These are phyloP conservation scores for Drosophila asahinai DNA, from an alignment of 1,140 invertebrate genomes.

Conservation along the genomic window DNA sequence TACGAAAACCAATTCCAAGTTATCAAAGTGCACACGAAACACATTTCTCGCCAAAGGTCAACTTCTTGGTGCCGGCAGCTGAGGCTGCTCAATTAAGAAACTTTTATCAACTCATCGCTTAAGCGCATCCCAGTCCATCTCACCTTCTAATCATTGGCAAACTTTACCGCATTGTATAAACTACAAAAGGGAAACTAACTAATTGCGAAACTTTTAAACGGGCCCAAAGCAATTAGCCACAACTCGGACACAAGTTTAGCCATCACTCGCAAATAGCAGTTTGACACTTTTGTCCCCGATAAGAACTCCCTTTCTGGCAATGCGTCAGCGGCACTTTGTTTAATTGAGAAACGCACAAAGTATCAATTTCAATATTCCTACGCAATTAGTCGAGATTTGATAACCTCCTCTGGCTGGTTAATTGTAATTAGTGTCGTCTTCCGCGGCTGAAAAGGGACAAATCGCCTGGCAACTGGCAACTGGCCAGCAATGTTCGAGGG, in stretches of 20 bases:
- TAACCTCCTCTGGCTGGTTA: slow-evolving; percentile 27
- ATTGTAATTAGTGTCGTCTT: slow-evolving; percentile 36
- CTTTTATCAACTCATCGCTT: slow-evolving; percentile 37
- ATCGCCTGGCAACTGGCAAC: slow-evolving; percentile 16
- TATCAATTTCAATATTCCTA: slow-evolving; percentile 31
- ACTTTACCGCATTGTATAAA: slow-evolving; percentile 30
- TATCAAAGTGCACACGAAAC: neutral
- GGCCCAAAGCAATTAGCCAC: slow-evolving; percentile 40
- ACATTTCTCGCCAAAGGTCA: slow-evolving; percentile 11
- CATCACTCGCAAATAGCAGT: slow-evolving; percentile 9
- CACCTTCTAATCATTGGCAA: slow-evolving; percentile 18
- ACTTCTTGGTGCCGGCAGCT: neutral
- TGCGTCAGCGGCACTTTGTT: slow-evolving; percentile 23
- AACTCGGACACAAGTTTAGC: slow-evolving; percentile 11
- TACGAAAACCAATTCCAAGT: neutral
- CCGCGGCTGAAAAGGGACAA: slow-evolving; percentile 6
- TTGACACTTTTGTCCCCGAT: slow-evolving; percentile 20
- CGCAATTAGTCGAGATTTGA: slow-evolving; percentile 54
- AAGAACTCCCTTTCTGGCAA: neutral
- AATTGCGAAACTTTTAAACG: slow-evolving; percentile 41
- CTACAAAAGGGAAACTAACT: slow-evolving; percentile 31
- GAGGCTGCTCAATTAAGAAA: slow-evolving; percentile 24
- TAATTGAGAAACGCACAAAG: slow-evolving; percentile 33
- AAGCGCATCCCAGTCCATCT: neutral
- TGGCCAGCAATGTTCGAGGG: neutral